Evolutionary conservation across 2,797 vertebrate species (phyloP).

Genomic region (Mus minutoides): DNA sequence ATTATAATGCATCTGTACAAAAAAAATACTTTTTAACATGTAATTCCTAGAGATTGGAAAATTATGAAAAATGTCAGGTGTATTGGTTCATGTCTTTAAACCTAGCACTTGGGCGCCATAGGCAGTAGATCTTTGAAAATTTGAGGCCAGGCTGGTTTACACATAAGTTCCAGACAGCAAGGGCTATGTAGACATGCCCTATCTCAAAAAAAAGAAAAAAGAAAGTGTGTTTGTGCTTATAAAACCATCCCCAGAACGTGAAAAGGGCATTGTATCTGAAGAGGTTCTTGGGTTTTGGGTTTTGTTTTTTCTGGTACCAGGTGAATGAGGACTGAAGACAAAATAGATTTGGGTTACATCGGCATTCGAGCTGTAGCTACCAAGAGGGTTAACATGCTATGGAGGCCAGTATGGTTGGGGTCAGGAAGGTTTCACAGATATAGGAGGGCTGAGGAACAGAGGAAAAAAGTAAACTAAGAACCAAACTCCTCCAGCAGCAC

Average conservation of each 20-base stretch:
- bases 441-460: not conserved
- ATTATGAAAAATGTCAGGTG: not conserved
- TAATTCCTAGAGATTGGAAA: constrained; percentile 23
- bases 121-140: not conserved
- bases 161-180: not conserved
- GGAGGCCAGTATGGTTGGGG: not conserved
- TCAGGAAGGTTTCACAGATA: not conserved
- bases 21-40: not conserved
- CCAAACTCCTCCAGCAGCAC: not conserved
- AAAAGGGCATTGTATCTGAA: not conserved
- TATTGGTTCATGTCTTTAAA: not conserved
- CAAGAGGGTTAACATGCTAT: not conserved
- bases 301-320: not conserved
- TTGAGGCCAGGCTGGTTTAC: not conserved
- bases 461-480: not conserved
- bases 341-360: not conserved
- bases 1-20: not conserved
- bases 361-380: not conserved
- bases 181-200: not conserved
- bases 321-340: not conserved
- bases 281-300: not conserved
- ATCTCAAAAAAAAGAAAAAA: not conserved
- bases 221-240: not conserved
- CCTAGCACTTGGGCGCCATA: not conserved
- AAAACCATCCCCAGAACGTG: constrained; percentile 13